Percentiles rank a stretch among this genome's conserved stretches.
phyloP scores from a whole-genome alignment of 2,113 vertebrate genomes.

The Cochlearius cochlearius region DNA sequence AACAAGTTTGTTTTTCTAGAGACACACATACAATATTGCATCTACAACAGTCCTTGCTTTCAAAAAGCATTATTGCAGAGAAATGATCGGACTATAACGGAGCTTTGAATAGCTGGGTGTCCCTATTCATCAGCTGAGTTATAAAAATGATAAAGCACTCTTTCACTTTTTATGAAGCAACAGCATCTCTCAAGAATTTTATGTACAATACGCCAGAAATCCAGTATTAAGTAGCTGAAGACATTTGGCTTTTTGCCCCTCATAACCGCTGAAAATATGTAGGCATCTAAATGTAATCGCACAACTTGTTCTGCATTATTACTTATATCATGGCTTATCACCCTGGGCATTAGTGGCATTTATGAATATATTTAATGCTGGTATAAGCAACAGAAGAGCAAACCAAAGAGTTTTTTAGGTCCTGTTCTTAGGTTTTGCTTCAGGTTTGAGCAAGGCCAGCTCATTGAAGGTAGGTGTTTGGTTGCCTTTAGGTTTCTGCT shows the following conservation, averaged over 20 bases:
- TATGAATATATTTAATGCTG: background rate
- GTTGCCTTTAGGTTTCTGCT: conserved; percentile 82
- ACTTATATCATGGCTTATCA: background rate
- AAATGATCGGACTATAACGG: background rate
- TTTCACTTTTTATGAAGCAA: background rate
- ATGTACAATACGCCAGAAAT: background rate
- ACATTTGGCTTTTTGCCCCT: background rate
- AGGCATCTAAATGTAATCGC: background rate
- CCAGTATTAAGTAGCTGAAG: background rate
- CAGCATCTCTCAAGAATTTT: background rate
- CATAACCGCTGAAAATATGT: background rate
- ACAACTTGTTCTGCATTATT: background rate
- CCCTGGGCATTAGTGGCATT: background rate
- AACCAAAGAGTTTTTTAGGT: background rate
- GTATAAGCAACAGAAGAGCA: background rate
- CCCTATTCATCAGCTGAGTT: background rate
- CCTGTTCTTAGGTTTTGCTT: conserved; percentile 36
- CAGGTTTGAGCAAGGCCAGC: conserved; percentile 68
- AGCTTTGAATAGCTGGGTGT: background rate
- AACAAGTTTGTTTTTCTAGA: background rate
- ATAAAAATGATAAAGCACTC: background rate
- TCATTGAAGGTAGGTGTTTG: conserved; percentile 77
- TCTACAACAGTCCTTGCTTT: background rate
- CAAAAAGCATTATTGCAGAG: background rate
- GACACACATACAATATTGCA: background rate